These are phyloP conservation scores for Anagyrus pseudococci DNA, from an alignment of 2,888 invertebrate genomes.

Conservation along the genomic window DNA sequence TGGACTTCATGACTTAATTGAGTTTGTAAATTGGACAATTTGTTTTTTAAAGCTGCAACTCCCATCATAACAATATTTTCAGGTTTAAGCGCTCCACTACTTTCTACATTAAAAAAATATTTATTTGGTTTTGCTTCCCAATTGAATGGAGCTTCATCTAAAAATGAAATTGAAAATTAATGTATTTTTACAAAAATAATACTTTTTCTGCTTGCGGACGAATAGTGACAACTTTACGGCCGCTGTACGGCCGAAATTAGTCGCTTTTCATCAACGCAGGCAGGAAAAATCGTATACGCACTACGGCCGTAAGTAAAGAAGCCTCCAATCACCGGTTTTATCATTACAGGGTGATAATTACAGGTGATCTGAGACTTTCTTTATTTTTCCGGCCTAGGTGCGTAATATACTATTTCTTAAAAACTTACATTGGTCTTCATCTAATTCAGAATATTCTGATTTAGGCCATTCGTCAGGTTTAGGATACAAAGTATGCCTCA, in stretches of 20 bases:
- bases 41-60: slow-evolving; percentile 90
- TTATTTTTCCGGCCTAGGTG: no score
- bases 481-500: slow-evolving; percentile 94
- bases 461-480: slow-evolving; percentile 99
- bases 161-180: slow-evolving; percentile 42
- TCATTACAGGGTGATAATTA: no score
- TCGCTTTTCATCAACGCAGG: no score
- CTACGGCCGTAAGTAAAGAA: no score
- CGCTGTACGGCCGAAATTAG: no score
- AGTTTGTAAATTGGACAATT: slow-evolving; percentile 93
- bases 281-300: no score
- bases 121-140: slow-evolving; percentile 96
- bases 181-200: neutral
- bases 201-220: no score
- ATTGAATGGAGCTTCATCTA: slow-evolving; percentile 90
- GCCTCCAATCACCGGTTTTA: no score
- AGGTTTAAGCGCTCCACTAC: slow-evolving; percentile 91
- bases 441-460: slow-evolving; percentile 93
- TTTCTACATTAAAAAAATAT: slow-evolving; percentile 96
- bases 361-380: no score
- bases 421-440: slow-evolving; percentile 82
- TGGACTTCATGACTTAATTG: slow-evolving; percentile 88
- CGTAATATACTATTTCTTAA: neutral
- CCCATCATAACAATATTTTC: slow-evolving; percentile 98
- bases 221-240: no score